Evolutionary conservation across 2,797 vertebrate species (phyloP), one percentile per base, ranked within the genome.

Genomic region (Acropternis orthonyx): DNA sequence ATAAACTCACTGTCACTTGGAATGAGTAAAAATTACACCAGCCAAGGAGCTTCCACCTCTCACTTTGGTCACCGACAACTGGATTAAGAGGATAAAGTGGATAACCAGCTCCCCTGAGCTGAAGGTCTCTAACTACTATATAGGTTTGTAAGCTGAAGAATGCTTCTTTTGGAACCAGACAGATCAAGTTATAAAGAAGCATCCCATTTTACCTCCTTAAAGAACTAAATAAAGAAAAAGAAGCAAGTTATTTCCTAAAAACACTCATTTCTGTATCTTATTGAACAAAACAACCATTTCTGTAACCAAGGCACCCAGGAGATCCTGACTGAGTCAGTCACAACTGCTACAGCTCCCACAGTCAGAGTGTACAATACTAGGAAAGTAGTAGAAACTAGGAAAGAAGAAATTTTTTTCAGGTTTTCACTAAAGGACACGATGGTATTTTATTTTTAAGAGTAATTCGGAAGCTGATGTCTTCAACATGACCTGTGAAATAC

Each of bases 61-160:
- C 51, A 15, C 24, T 7, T 16, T 1, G 67, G 49, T 14, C 37
- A 43, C 34, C 43, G 37, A 27, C 48, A 49, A 23, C 49, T 51
- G 49, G 16, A 43, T 43, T 17, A 43, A 43, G n/a, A n/a, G n/a
- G 15, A 27, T 9, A 18, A 41, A 46, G 39, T 62, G 39, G 6
- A 16, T 13, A 26, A 62, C 19, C 28, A n/a, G 14, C 54, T 66
- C 46, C 39, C 34, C 28, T 28, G 3, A 39, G 24, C 27, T 55
- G 21, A 36, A 79, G 26, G 18, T 54, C 51, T 22, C 1, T 7
- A 14, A 43, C 10, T 49, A 14, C 39, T 36, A 43, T 2, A 27
- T 1, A 52, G 9, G 12, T 26, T 12, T 0, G 1, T 5, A 81
- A 77, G 41, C 18, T 39, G 28, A 52, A 32, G 2, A 49, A 68